A percentile compares a stretch with the other conserved stretches of the same genome.
phyloP scores from a whole-genome alignment of 2,888 invertebrate species.

The Koerneria pararmatus region DNA sequence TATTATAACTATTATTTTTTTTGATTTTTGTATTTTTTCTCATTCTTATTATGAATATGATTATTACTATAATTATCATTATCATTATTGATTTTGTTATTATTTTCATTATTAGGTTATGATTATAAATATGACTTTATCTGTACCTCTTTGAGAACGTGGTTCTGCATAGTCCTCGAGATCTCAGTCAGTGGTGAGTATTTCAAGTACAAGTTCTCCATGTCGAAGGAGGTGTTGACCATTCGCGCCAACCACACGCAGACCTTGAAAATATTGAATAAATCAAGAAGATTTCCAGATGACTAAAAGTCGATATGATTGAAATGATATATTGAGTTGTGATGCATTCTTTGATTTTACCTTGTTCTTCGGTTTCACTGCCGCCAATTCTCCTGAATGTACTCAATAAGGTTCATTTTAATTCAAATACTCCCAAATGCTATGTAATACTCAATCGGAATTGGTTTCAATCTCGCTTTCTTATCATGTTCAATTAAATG shows the following conservation, averaged over 20 bases:
- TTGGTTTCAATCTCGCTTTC: too few relatives aligned
- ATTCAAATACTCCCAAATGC: too few relatives aligned
- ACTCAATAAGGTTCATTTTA: too few relatives aligned
- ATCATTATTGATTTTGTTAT: background rate
- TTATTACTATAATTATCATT: background rate
- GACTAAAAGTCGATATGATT: background rate
- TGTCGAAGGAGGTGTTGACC: constrained; percentile 56
- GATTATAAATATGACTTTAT: background rate
- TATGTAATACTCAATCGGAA: too few relatives aligned
- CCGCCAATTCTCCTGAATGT: too few relatives aligned
- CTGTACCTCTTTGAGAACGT: constrained; percentile 15
- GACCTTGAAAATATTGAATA: constrained; percentile 31
- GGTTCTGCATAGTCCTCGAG: constrained; percentile 48
- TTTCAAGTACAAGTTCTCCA: constrained; percentile 54
- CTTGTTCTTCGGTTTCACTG: too few relatives aligned
- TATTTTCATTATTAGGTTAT: background rate
- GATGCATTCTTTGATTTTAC: too few relatives aligned
- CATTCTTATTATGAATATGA: background rate
- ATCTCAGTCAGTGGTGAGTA: constrained; percentile 54
- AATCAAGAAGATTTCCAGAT: background rate
- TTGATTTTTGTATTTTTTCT: too few relatives aligned
- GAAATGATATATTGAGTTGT: too few relatives aligned
- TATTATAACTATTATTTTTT: too few relatives aligned
- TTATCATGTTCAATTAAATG: too few relatives aligned
- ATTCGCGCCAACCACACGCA: constrained; percentile 44